A percentile compares a stretch with the other conserved stretches of the same genome.
Evolutionary conservation across 1,140 invertebrate species (phyloP).

Genomic region (Dreissena rostriformis): DNA sequence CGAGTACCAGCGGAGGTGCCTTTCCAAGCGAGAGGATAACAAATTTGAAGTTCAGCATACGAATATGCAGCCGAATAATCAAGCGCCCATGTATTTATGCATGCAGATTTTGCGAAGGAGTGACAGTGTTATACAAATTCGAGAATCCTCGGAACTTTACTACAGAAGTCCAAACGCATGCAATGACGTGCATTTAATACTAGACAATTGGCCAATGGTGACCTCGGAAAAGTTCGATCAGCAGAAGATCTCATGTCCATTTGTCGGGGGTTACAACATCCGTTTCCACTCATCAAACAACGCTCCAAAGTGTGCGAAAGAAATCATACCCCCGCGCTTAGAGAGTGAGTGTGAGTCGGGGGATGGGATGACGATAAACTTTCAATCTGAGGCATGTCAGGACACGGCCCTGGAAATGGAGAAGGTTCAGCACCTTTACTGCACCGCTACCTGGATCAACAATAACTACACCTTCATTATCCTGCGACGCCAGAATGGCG

Average conservation of each 20-base stretch:
- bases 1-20: conserved; percentile 33
- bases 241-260: conserved; percentile 61
- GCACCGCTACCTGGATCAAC: conserved; percentile 67
- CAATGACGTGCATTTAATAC: conserved; percentile 59
- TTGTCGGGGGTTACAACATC: conserved; percentile 69
- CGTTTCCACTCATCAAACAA: conserved; percentile 61
- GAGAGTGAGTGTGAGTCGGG: conserved; percentile 68
- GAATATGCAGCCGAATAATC: conserved; percentile 26
- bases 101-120: conserved; percentile 69
- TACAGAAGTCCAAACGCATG: conserved; percentile 37
- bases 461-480: conserved; percentile 65
- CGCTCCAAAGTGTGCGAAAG: conserved; percentile 52
- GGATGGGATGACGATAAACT: conserved; percentile 68
- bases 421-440: conserved; percentile 57
- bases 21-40: conserved; percentile 44
- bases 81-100: conserved; percentile 59
- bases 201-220: conserved; percentile 64
- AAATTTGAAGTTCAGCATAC: conserved; percentile 62
- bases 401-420: conserved; percentile 51
- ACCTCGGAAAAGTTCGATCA: conserved; percentile 51
- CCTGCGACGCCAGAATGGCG: conserved; percentile 55
- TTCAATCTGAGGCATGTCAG: conserved; percentile 61
- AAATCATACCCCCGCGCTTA: conserved; percentile 63
- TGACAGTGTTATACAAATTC: conserved; percentile 66
- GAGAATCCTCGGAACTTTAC: conserved; percentile 52